These are phyloP conservation scores for Channa striata DNA, from an alignment of 2,797 vertebrate species.

Conservation along the genomic window DNA sequence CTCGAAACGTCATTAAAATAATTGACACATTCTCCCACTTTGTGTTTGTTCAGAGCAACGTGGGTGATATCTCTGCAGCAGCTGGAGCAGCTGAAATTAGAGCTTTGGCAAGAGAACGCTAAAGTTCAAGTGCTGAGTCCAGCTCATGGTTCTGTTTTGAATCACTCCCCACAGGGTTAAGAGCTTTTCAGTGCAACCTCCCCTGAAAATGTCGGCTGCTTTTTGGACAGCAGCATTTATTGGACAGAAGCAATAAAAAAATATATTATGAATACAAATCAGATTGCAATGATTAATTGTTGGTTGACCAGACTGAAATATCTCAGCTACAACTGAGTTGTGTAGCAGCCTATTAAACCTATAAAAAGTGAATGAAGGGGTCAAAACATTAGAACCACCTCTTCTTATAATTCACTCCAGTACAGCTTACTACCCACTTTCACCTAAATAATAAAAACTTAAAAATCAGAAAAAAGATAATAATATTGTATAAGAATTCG, in stretches of 20 bases:
- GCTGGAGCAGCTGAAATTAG: conserved; percentile 15
- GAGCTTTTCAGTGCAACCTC: conserved; percentile 10
- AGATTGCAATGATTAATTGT: no score
- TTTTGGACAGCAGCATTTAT: background rate
- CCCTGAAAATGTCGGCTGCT: background rate
- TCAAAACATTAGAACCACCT: no score
- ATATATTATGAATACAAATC: no score
- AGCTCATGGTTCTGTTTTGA: conserved; percentile 7
- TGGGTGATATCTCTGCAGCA: conserved; percentile 21
- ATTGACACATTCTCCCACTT: background rate
- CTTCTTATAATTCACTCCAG: no score
- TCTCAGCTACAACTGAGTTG: no score
- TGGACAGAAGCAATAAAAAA: background rate
- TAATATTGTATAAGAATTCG: no score
- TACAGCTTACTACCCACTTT: no score
- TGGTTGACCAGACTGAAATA: no score
- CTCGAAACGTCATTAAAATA: background rate
- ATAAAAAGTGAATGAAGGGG: no score
- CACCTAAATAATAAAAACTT: no score
- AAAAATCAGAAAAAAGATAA: no score
- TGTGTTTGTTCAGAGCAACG: conserved; percentile 4
- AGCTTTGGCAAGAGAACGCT: conserved; percentile 17
- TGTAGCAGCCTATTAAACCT: no score
- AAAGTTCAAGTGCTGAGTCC: conserved; percentile 13
- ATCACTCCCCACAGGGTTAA: conserved; percentile 11